Base-by-base conservation (phyloP, 2,797 vertebrate genomes). In the Clarias laeviceps region DNA sequence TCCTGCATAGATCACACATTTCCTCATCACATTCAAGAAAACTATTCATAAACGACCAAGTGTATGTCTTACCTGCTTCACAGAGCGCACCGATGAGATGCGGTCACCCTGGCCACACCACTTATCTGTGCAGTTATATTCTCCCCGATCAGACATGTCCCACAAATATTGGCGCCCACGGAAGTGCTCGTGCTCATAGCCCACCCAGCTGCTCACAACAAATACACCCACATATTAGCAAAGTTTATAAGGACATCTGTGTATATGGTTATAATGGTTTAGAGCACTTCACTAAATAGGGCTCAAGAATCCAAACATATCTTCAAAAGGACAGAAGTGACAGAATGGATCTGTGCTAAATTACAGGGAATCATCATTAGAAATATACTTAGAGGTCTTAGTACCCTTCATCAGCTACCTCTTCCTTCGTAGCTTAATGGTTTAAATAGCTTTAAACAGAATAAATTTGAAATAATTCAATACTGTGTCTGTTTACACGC, bases 91-190 rank as follows among this genome's bases (percentile, higher is more conserved):
- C 0, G 95, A 96, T 87, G 93, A 91, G 27, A 96, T 64, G 76
- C 92, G 93, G 91, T 95, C 95, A 72, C 87, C 90, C 90, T 94
- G 94, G 27, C 92, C 92, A 17, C 93, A 94, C 95, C 95, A 96
- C 88, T 91, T 95, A 84, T 96, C 95, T 40, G 92, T 95, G 91
- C 93, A 95, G 94, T 93, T 94, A 91, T 96, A 96, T 91, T 95
- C 94, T 0, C 95, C 95, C 1, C 90, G 86, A 29, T 95, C 95
- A 8, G 91, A 91, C 94, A 96, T 94, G 92, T 96, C 95, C 95
- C 95, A 96, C 89, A 96, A 91, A 88, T 94, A 95, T 93, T 96
- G 95, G 40, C 94, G 94, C 5, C 95, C 95, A 17, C 94, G 91
- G 93, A 94, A 96, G 92, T 94, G 95, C 65, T 96, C 95, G 11